Conservation (phyloP, 2,113 vertebrate species). For the Hydrochoerus hydrochaeris region DNA sequence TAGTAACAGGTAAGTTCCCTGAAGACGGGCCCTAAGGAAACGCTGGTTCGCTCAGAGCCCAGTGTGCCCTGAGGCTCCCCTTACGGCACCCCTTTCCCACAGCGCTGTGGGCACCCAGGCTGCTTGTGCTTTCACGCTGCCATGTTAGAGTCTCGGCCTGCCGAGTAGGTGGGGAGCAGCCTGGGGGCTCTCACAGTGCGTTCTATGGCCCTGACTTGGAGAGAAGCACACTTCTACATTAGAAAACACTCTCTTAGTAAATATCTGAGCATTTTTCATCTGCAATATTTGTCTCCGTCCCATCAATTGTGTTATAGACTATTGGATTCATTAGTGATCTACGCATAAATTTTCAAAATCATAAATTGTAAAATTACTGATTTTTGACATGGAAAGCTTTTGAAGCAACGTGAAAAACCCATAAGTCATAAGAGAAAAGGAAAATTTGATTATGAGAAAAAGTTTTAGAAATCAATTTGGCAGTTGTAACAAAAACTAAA, state of each 20-base stretch:
- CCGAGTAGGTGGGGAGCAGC: no score
- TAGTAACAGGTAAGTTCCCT: neutral
- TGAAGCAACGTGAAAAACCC: neutral
- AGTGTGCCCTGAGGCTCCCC: neutral
- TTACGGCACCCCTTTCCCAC: neutral
- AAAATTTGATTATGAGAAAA: neutral
- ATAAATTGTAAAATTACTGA: neutral
- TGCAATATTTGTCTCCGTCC: neutral
- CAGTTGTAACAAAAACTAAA: neutral
- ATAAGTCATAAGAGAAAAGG: slow-evolving; percentile 1
- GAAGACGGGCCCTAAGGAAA: neutral
- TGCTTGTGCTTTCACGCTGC: neutral
- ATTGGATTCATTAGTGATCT: neutral
- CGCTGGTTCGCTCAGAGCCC: neutral
- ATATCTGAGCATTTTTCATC: neutral
- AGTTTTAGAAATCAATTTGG: neutral
- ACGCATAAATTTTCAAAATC: neutral
- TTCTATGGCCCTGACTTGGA: neutral
- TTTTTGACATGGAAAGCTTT: neutral
- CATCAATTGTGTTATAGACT: neutral
- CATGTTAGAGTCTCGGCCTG: neutral
- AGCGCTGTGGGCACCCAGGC: neutral
- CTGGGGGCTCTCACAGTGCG: rapidly evolving
- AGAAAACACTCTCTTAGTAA: neutral
- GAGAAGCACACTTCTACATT: neutral